These are phyloP conservation scores for Aspidiotus rigidus DNA, from an alignment of 2,888 invertebrate species.

Conservation along the genomic window DNA sequence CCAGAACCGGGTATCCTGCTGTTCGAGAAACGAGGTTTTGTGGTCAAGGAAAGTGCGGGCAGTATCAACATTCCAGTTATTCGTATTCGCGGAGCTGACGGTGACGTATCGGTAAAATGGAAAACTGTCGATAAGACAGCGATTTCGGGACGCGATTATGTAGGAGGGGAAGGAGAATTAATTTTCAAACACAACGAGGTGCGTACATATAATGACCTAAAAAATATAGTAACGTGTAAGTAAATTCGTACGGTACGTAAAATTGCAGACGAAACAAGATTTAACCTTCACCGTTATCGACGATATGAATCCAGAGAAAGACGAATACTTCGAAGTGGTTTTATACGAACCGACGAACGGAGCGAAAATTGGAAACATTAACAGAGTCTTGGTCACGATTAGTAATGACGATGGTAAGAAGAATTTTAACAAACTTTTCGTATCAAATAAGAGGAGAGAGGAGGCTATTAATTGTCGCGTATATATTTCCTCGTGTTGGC, in stretches of 20 bases:
- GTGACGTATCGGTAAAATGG: slow-evolving; percentile 47
- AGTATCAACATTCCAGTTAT: slow-evolving; percentile 46
- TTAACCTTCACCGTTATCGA: slow-evolving; percentile 50
- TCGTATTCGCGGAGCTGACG: slow-evolving; percentile 49
- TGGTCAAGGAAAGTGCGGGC: slow-evolving; percentile 50
- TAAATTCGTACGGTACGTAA: background rate
- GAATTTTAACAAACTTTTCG: background rate
- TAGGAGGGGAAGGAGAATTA: slow-evolving; percentile 47
- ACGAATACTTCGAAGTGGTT: slow-evolving; percentile 52
- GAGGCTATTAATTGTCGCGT: no score
- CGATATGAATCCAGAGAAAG: slow-evolving; percentile 51
- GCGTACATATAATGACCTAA: background rate
- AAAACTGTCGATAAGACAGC: slow-evolving; percentile 51
- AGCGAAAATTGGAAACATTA: slow-evolving; percentile 46
- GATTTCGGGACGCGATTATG: slow-evolving; percentile 47
- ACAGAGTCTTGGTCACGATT: slow-evolving; percentile 47
- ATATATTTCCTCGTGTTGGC: slow-evolving; percentile 19
- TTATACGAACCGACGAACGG: slow-evolving; percentile 45
- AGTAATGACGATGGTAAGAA: slow-evolving; percentile 48
- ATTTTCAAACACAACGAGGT: slow-evolving; percentile 46
- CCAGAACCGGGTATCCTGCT: slow-evolving; percentile 50
- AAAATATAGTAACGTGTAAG: no score
- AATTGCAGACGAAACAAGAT: slow-evolving; percentile 44
- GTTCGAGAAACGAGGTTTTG: slow-evolving; percentile 49
- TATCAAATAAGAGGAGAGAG: no score